A percentile compares a stretch with the other conserved stretches of the same genome.
These are phyloP conservation scores for Ophion ellenae DNA, from an alignment of 2,888 invertebrate genomes.

Conservation along the genomic window DNA sequence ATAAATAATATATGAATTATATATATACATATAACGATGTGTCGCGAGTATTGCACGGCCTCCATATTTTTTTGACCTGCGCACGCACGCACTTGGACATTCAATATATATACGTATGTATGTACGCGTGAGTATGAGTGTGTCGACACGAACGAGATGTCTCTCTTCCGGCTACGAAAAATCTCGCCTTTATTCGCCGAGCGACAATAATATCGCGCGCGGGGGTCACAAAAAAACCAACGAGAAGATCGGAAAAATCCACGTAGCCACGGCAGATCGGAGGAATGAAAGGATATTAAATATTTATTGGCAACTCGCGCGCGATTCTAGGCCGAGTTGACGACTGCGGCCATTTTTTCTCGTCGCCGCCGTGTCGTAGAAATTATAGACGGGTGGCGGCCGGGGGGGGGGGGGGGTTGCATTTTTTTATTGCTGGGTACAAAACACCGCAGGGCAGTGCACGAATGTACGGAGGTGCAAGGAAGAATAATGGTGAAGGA, in stretches of 20 bases:
- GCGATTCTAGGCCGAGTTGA: conserved; percentile 3
- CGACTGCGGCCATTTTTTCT: background rate
- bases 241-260: background rate
- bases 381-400: background rate
- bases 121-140: background rate
- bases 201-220: too few relatives aligned
- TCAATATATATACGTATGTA: background rate
- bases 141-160: background rate
- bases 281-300: background rate
- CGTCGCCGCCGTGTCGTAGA: background rate
- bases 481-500: too few relatives aligned
- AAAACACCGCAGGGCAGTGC: too few relatives aligned
- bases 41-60: too few relatives aligned
- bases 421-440: too few relatives aligned
- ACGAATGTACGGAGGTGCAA: too few relatives aligned
- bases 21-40: background rate
- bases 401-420: too few relatives aligned
- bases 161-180: background rate
- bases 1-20: conserved; percentile 26
- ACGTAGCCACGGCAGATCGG: background rate
- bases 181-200: too few relatives aligned
- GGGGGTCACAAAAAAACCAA: too few relatives aligned
- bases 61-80: too few relatives aligned
- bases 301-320: too few relatives aligned
- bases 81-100: too few relatives aligned